phyloP scores from a whole-genome alignment of 1,140 invertebrate species.

The Platorchestia sp. region DNA sequence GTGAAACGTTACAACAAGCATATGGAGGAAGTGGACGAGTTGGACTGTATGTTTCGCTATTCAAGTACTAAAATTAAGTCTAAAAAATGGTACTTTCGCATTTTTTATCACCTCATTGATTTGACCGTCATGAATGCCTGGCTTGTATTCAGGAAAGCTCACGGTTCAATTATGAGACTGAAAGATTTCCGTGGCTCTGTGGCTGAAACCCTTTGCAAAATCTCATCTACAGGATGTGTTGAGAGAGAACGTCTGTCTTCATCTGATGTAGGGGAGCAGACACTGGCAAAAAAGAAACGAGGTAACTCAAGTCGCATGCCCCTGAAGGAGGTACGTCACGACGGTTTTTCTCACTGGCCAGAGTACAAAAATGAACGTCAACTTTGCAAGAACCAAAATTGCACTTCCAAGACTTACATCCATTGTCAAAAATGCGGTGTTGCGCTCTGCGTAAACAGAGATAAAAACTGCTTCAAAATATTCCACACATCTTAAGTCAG shows the following conservation, averaged over 20 bases:
- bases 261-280: not conserved
- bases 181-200: not conserved
- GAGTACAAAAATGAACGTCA: too few relatives aligned
- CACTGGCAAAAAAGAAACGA: not conserved
- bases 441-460: too few relatives aligned
- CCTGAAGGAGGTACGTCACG: not conserved
- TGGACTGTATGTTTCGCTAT: not conserved
- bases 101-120: constrained; percentile 16
- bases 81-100: not conserved
- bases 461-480: too few relatives aligned
- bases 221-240: not conserved
- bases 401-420: not conserved
- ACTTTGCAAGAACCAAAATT: too few relatives aligned
- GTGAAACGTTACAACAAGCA: not conserved
- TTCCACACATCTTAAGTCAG: too few relatives aligned
- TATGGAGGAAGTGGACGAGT: not conserved
- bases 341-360: not conserved
- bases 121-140: not conserved
- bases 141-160: too few relatives aligned
- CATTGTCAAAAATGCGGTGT: not conserved
- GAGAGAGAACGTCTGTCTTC: not conserved
- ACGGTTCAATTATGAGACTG: not conserved
- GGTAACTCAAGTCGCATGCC: not conserved
- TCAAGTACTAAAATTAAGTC: not conserved
- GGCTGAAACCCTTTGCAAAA: not conserved